Conservation (phyloP, 2,888 invertebrate species). For the Arrhopalites spinosus region DNA sequence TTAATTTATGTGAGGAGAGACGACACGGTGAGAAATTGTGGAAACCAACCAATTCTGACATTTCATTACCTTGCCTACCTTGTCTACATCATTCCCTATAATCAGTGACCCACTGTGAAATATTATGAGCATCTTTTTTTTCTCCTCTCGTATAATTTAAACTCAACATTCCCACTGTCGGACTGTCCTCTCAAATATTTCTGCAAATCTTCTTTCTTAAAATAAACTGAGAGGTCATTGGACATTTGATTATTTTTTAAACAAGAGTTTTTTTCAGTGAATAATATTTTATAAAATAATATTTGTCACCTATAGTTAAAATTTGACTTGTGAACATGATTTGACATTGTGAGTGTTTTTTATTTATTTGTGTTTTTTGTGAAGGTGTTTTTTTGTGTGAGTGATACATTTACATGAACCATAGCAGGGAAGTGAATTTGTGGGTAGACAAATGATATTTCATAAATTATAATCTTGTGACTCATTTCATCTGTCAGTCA, state of each 20-base stretch:
- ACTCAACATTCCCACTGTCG: constrained; percentile 7
- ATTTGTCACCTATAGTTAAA: too few relatives aligned
- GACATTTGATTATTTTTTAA: too few relatives aligned
- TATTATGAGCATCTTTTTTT: constrained; percentile 23
- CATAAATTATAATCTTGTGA: constrained; percentile 36
- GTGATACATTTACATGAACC: constrained; percentile 30
- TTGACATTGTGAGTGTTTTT: too few relatives aligned
- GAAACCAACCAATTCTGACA: constrained; percentile 39
- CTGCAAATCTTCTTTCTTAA: too few relatives aligned
- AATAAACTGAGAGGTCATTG: too few relatives aligned
- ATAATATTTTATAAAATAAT: too few relatives aligned
- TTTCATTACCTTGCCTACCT: constrained; percentile 43
- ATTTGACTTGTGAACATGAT: neutral
- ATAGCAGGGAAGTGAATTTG: constrained; percentile 21
- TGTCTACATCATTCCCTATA: constrained; percentile 26
- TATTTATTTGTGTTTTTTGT: neutral
- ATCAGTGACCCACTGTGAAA: constrained; percentile 45
- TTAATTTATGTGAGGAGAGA: constrained; percentile 39
- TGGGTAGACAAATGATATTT: constrained; percentile 29
- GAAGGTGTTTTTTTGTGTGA: neutral
- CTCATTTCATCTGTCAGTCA: constrained; percentile 39
- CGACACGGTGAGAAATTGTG: constrained; percentile 39
- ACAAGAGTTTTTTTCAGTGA: too few relatives aligned
- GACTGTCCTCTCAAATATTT: too few relatives aligned
- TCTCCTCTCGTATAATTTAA: too few relatives aligned